Base-by-base conservation (phyloP, 1,140 invertebrate species). In the Drosophila bocki region DNA sequence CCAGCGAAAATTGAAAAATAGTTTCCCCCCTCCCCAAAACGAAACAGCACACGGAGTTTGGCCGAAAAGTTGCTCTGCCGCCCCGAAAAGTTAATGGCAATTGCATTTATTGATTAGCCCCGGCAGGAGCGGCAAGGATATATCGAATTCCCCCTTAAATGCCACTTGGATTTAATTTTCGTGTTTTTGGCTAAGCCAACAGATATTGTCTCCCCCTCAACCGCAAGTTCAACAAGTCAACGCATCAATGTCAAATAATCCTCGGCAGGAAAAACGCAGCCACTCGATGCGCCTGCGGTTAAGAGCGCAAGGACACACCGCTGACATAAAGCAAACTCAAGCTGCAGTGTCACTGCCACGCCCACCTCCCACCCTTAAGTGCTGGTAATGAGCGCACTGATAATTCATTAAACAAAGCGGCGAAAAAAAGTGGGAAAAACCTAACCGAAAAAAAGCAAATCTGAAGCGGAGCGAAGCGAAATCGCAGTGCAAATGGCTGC, bases 1-100 rank as follows among this genome's bases (percentile, higher is more conserved):
- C 42, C 15, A 47, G 41, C 44, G 74, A 71, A 90, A 88, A 88
- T 90, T 90, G 85, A 90, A 84, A 88, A 90, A 90, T 82, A 84
- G 78, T 88, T 88, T 80, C 59, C 42, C 42, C 37, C 33, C 29
- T 22, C n/a, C 17, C 39, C 22, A n/a, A 50, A 67, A 48, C 41
- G 50, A 58, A 59, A 75, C 74, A 78, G n/a, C 26, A 33, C 33
- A 57, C 29, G 22, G 58, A 75, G 50, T 41, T 53, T 29, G 37
- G 42, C 29, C 29, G 26, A 53, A 77, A 78, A 82, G 72, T 82
- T 74, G 44, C 58, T 17, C 60, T 19, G 53, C 53, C 11, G 48
- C 62, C 50, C 58, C 58, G 48, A 62, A 78, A 79, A 79, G 75
- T 78, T 79, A 72, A 79, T 79, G 68, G 75, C 75, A 78, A 71